A percentile compares a stretch with the other conserved stretches of the same genome.
Evolutionary conservation across 2,888 invertebrate genomes (phyloP).

Genomic region (Euspilapteryx auroguttella): DNA sequence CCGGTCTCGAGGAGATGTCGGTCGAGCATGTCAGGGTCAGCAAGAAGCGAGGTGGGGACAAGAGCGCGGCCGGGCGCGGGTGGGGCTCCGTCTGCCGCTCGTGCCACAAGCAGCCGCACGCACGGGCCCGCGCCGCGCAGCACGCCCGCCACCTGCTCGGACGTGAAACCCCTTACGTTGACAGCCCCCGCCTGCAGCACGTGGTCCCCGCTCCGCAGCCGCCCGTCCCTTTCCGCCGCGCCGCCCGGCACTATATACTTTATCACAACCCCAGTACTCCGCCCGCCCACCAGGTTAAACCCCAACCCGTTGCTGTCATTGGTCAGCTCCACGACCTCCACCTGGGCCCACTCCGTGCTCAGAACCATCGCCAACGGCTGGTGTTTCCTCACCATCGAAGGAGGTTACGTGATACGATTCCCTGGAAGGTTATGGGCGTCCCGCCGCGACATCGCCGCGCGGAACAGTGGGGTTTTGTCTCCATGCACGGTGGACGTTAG

Average conservation of each 20-base stretch:
- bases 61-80: conserved; percentile 83
- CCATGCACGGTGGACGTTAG: conserved; percentile 8
- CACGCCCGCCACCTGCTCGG: conserved; percentile 81
- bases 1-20: conserved; percentile 80
- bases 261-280: conserved; percentile 98
- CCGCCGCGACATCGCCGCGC: conserved; percentile 20
- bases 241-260: conserved; percentile 97
- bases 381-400: conserved; percentile 35
- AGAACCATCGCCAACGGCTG: conserved; percentile 66
- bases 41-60: conserved; percentile 89
- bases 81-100: conserved; percentile 86
- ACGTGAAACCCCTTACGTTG: conserved; percentile 93
- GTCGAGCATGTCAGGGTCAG: conserved; percentile 89
- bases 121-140: conserved; percentile 77
- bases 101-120: conserved; percentile 90
- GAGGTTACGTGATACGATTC: conserved; percentile 39
- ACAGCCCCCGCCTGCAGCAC: conserved; percentile 95
- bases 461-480: conserved; percentile 10
- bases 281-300: conserved; percentile 96
- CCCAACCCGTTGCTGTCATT: conserved; percentile 98
- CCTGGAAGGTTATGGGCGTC: conserved; percentile 33
- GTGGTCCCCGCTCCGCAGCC: conserved; percentile 96
- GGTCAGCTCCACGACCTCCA: conserved; percentile 96
- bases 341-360: conserved; percentile 99
- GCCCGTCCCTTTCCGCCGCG: conserved; percentile 93